Percentiles rank a stretch among this genome's conserved stretches.
These are phyloP conservation scores for Perithous albicinctus DNA, from an alignment of 2,888 invertebrate species.

Conservation along the genomic window DNA sequence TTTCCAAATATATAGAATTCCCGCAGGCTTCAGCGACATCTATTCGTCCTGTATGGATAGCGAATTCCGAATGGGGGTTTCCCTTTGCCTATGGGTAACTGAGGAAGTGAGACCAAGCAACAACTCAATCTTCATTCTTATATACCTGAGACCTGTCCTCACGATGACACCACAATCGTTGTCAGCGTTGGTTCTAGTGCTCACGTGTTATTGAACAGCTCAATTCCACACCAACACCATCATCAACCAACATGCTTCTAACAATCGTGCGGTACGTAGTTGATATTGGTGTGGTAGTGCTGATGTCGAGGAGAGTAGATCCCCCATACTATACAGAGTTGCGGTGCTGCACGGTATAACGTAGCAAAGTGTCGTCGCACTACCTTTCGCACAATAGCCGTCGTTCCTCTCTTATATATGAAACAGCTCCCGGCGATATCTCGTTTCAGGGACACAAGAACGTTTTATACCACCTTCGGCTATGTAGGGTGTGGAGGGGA, in stretches of 20 bases:
- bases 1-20: slow-evolving; percentile 28
- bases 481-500: slow-evolving; percentile 4
- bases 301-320: slow-evolving; percentile 2
- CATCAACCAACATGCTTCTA: slow-evolving; percentile 20
- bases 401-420: slow-evolving; percentile 74
- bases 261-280: slow-evolving; percentile 31
- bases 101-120: slow-evolving; percentile 35
- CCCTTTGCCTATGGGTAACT: slow-evolving; percentile 28
- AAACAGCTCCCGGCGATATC: slow-evolving; percentile 77
- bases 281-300: slow-evolving; percentile 6
- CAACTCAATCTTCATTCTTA: slow-evolving; percentile 35
- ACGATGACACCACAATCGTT: neutral
- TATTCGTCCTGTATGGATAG: slow-evolving; percentile 35
- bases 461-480: slow-evolving; percentile 52
- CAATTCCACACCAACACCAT: neutral
- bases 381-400: slow-evolving; percentile 71
- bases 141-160: slow-evolving; percentile 27
- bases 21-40: slow-evolving; percentile 28
- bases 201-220: slow-evolving; percentile 40
- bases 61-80: slow-evolving; percentile 34
- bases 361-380: slow-evolving; percentile 36
- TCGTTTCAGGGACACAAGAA: slow-evolving; percentile 71
- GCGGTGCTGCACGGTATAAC: neutral
- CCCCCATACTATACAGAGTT: slow-evolving; percentile 4
- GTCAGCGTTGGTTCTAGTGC: slow-evolving; percentile 9